Base-by-base conservation (phyloP, 2,113 vertebrate genomes). In the Atherinomorus stipes region DNA sequence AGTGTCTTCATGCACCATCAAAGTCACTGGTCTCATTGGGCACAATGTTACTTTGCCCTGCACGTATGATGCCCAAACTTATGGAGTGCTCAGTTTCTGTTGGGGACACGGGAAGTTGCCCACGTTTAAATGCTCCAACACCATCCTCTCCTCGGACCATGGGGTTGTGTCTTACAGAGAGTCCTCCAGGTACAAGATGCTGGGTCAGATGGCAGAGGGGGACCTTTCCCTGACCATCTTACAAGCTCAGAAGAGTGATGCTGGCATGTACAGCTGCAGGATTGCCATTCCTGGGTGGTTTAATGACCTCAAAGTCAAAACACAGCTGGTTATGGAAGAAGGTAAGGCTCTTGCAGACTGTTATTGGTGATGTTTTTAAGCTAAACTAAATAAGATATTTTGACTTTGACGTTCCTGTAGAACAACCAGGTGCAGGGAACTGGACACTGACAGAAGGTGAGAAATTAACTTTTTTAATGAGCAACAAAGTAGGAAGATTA, bases 191-290 rank as follows among this genome's bases (percentile, higher is more conserved):
- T 95, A 96, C 52, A 54, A 28, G 15, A 50, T 97, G 28, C 56
- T 65, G 3, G 94, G 93, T 37, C 0, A 40, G 0, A 28, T 93
- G 60, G 0, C 0, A 0, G 4, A 1, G 0, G 94, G 96, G 0
- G 52, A 95, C 0, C 87, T 96, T 53, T 95, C 95, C 28, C 87
- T 98, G 78, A 96, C 95, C 0, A 94, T 96, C 1, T 0, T 78
- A 16, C 31, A 83, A 0, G 81, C 83, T 1, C 18, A 15, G 16
- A 31, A 54, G 63, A 25, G 51, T 0, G 96, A 97, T 64, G 77
- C 83, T 0, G 95, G 95, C 6, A 25, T 0, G 0, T 97, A 96
- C 7, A 95, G 95, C 84, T 98, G 96, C 76, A 94, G 94, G 0
- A 69, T 96, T 18, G 91, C 95, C 71, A 19, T 92, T 54, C 2